These are phyloP conservation scores for Otolemur crassicaudatus DNA, from an alignment of 2,797 vertebrate species.

Conservation along the genomic window DNA sequence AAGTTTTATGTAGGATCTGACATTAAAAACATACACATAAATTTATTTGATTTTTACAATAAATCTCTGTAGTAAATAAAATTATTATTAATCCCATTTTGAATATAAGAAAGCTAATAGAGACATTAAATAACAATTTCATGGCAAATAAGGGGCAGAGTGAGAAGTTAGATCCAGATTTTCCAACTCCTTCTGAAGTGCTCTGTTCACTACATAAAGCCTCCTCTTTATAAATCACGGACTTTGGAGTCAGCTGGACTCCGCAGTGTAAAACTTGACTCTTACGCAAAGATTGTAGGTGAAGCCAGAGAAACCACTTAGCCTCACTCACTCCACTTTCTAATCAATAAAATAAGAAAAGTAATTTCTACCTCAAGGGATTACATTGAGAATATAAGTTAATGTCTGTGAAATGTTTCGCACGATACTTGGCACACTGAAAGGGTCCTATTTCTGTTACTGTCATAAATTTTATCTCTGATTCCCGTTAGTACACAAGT, in stretches of 20 bases:
- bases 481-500: not conserved
- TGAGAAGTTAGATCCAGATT: not conserved
- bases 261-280: slow-evolving; percentile 27
- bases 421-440: not conserved
- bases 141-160: not conserved
- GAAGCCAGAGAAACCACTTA: slow-evolving; percentile 53
- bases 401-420: slow-evolving; percentile 57
- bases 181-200: not conserved
- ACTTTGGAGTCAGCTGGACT: not conserved
- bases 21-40: not conserved
- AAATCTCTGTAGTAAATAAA: not conserved
- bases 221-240: not conserved
- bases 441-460: not conserved
- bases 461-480: slow-evolving; percentile 18
- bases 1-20: not conserved
- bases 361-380: not conserved
- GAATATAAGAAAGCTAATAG: not conserved
- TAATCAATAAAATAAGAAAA: slow-evolving; percentile 19
- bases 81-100: not conserved
- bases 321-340: not conserved
- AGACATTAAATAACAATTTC: not conserved
- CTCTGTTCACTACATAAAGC: not conserved
- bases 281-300: not conserved
- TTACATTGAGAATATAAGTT: slow-evolving; percentile 50
- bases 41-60: not conserved